These are phyloP conservation scores for Dichetophora obliterata DNA, from an alignment of 2,888 invertebrate species.

Conservation along the genomic window DNA sequence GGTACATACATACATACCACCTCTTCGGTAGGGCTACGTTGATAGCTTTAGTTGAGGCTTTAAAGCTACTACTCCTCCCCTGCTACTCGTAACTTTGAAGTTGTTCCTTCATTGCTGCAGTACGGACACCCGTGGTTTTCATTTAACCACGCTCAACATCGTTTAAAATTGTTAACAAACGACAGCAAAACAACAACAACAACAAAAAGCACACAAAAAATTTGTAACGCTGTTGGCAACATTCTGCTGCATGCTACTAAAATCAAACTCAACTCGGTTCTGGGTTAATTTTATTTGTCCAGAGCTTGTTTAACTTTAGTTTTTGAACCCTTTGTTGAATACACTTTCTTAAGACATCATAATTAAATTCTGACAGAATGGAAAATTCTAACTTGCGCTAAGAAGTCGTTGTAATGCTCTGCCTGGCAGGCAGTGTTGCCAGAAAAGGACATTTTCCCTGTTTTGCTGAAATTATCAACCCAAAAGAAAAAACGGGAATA, in stretches of 20 bases:
- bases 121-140: conserved; percentile 9
- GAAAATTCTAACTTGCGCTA: not conserved
- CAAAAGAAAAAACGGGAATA: too few species aligned
- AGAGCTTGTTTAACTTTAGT: not conserved
- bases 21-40: not conserved
- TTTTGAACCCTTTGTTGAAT: not conserved
- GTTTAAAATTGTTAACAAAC: not conserved
- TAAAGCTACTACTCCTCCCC: not conserved
- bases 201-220: not conserved
- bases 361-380: conserved; percentile 36
- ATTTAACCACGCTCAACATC: not conserved
- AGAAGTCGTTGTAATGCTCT: not conserved
- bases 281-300: conserved; percentile 22
- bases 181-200: not conserved
- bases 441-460: too few species aligned
- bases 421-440: not conserved
- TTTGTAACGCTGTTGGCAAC: conserved; percentile 17
- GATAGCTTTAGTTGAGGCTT: too few species aligned
- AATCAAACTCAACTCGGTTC: conserved; percentile 23
- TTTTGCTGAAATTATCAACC: too few species aligned
- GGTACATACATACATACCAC: not conserved
- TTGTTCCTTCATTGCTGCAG: not conserved
- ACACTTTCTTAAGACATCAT: conserved; percentile 34
- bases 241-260: conserved; percentile 8
- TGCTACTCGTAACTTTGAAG: not conserved